These are phyloP conservation scores for Micropoecilia bifurca DNA, from an alignment of 2,797 vertebrate species.

Conservation along the genomic window DNA sequence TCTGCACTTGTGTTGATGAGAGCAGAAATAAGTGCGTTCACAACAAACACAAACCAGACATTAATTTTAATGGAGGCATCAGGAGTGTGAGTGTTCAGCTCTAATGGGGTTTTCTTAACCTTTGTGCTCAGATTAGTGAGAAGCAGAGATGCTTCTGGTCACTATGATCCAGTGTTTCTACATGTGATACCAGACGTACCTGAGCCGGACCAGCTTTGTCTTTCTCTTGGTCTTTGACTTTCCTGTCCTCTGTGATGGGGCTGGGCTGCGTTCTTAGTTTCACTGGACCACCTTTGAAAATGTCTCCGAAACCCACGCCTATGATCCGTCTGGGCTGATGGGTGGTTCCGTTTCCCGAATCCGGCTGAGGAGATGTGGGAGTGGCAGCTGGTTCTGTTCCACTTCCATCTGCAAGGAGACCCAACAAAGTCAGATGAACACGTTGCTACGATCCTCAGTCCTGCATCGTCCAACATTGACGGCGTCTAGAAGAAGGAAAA, in stretches of 20 bases:
- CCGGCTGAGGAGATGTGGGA: conserved; percentile 79
- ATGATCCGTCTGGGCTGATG: conserved; percentile 93
- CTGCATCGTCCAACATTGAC: background rate
- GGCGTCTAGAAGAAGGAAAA: background rate
- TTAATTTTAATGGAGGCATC: background rate
- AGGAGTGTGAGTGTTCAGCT: background rate
- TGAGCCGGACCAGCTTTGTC: background rate
- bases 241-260: conserved; percentile 88
- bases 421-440: background rate
- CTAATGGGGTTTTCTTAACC: background rate
- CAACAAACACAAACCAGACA: conserved; percentile 22
- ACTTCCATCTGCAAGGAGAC: conserved; percentile 71
- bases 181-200: background rate
- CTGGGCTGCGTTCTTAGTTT: conserved; percentile 87
- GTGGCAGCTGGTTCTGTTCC: conserved; percentile 56
- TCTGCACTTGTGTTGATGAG: conserved; percentile 12
- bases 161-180: background rate
- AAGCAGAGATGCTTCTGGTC: background rate
- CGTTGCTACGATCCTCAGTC: background rate
- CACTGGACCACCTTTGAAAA: conserved; percentile 93
- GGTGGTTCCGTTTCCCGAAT: conserved; percentile 81
- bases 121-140: background rate
- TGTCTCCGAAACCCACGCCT: conserved; percentile 94
- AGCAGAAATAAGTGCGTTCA: conserved; percentile 31
- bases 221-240: conserved; percentile 42